Percentiles rank a stretch among this genome's conserved stretches.
Evolutionary conservation across 2,888 invertebrate species (phyloP).

Genomic region (Psylliodes chrysocephalus): DNA sequence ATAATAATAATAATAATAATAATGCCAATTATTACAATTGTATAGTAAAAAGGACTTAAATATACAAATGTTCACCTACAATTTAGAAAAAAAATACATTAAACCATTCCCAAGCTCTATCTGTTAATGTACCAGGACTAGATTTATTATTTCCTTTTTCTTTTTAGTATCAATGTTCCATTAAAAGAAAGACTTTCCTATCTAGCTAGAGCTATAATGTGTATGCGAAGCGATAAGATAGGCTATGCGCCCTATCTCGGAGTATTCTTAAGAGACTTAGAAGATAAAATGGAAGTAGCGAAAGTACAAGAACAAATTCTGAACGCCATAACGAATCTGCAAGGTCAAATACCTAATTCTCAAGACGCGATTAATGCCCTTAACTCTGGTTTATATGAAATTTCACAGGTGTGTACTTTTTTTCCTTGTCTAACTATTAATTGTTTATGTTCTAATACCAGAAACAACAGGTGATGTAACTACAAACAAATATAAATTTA

Average conservation of each 20-base stretch:
- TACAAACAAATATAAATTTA: too few relatives aligned
- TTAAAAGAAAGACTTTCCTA: conserved; percentile 88
- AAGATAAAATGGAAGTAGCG: conserved; percentile 94
- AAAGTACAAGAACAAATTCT: conserved; percentile 81
- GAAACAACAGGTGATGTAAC: too few relatives aligned
- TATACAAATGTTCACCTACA: too few relatives aligned
- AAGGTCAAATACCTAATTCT: conserved; percentile 57
- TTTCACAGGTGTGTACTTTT: conserved; percentile 80
- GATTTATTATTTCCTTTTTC: too few relatives aligned
- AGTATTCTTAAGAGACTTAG: conserved; percentile 86
- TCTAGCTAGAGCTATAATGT: conserved; percentile 93
- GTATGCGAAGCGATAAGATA: conserved; percentile 88
- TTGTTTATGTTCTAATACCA: too few relatives aligned
- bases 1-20: too few relatives aligned
- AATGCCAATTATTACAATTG: too few relatives aligned
- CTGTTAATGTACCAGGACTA: too few relatives aligned
- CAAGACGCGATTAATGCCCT: conserved; percentile 75
- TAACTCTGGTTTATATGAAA: conserved; percentile 85
- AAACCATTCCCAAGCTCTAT: too few relatives aligned
- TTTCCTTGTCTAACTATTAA: too few relatives aligned
- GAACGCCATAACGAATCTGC: conserved; percentile 71
- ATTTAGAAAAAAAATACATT: too few relatives aligned
- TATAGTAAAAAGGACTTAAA: too few relatives aligned
- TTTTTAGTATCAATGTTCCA: conserved; percentile 76
- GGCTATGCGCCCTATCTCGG: conserved; percentile 78